A percentile compares a stretch with the other conserved stretches of the same genome.
Evolutionary conservation across 2,113 vertebrate genomes (phyloP).

Genomic region (Colistium nudipinnis): DNA sequence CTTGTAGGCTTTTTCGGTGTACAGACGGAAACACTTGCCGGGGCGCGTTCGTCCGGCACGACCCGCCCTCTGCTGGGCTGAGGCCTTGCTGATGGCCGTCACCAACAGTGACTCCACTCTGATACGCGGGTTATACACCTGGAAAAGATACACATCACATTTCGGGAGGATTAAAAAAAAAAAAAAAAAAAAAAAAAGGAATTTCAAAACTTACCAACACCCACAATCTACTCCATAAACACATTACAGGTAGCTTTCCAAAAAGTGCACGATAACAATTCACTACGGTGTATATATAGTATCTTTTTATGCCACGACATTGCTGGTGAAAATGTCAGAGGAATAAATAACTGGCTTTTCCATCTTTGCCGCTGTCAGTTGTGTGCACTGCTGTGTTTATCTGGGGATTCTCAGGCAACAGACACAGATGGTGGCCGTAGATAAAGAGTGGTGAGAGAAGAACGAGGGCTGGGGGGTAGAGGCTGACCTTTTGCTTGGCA

Average conservation of each 20-base stretch:
- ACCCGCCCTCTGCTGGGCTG: constrained; percentile 95
- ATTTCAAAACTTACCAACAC: not conserved
- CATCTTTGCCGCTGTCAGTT: constrained; percentile 76
- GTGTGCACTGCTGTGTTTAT: constrained; percentile 73
- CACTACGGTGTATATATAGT: constrained; percentile 56
- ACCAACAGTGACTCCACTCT: constrained; percentile 95
- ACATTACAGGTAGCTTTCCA: constrained; percentile 13
- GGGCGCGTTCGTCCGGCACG: constrained; percentile 93
- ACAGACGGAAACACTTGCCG: constrained; percentile 95
- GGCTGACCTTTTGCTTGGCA: constrained; percentile 96
- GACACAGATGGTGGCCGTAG: constrained; percentile 73
- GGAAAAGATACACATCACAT: not conserved
- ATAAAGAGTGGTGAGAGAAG: constrained; percentile 64
- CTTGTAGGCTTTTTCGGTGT: constrained; percentile 98
- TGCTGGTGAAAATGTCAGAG: constrained; percentile 81
- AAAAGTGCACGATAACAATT: constrained; percentile 34
- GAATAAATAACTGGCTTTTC: constrained; percentile 79
- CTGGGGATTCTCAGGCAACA: constrained; percentile 77
- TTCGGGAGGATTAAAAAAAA: not conserved
- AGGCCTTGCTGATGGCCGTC: constrained; percentile 96
- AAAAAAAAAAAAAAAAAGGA: not conserved
- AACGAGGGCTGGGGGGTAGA: constrained; percentile 1
- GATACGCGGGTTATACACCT: constrained; percentile 97
- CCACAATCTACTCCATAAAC: constrained; percentile 12
- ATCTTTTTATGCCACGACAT: constrained; percentile 48